phyloP scores from a whole-genome alignment of 35 echinoderm and acorn worm species.

The Lytechinus pictus region DNA sequence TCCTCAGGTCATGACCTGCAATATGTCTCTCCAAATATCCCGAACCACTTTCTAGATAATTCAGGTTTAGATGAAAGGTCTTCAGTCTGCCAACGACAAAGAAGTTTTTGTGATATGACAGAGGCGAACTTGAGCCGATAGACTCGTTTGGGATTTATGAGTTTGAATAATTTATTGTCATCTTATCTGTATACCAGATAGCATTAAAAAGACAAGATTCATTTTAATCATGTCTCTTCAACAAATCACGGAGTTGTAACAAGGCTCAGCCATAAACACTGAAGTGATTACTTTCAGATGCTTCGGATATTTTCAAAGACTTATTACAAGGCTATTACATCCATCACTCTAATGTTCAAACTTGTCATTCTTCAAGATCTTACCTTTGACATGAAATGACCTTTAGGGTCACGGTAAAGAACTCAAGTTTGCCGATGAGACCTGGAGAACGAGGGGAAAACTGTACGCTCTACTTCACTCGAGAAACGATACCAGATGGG shows the following conservation, averaged over 20 bases:
- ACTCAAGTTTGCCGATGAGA: neutral
- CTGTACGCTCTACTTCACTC: neutral
- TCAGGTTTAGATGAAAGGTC: neutral
- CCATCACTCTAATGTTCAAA: constrained; percentile 1
- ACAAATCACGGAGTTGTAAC: neutral
- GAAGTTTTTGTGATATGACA: too few relatives aligned
- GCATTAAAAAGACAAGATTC: too few relatives aligned
- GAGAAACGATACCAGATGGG: neutral
- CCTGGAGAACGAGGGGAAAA: neutral
- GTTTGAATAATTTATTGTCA: neutral
- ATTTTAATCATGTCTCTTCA: neutral
- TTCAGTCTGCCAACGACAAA: too few relatives aligned
- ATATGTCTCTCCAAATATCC: neutral
- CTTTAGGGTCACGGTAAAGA: neutral
- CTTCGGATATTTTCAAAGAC: neutral
- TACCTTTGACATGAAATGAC: neutral
- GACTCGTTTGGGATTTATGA: neutral
- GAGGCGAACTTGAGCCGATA: too few relatives aligned
- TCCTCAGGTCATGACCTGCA: neutral
- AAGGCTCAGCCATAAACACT: neutral
- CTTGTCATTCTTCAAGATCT: neutral
- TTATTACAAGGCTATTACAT: neutral
- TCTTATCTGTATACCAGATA: neutral
- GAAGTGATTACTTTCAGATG: neutral
- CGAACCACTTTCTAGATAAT: neutral